phyloP scores from a whole-genome alignment of 2,113 vertebrate species.

The Datnioides undecimradiatus region DNA sequence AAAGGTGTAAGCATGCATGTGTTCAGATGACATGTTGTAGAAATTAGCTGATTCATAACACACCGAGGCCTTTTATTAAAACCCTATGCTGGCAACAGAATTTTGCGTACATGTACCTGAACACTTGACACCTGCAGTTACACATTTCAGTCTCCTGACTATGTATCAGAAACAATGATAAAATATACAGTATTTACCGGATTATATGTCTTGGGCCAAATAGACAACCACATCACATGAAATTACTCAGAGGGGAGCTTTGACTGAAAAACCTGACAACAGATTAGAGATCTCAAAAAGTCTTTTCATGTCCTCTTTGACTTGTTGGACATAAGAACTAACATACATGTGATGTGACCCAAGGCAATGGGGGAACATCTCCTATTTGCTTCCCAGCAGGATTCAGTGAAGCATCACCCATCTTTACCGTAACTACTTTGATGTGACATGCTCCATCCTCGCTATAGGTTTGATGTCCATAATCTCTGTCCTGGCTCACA shows the following conservation, averaged over 20 bases:
- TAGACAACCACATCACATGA: background rate
- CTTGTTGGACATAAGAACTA: background rate
- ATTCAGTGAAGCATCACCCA: background rate
- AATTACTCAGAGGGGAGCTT: background rate
- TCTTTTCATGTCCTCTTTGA: background rate
- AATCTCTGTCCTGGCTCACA: constrained; percentile 42
- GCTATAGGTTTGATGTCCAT: constrained; percentile 35
- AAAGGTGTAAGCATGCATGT: too few relatives aligned
- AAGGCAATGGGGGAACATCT: background rate
- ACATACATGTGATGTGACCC: background rate
- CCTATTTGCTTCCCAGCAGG: background rate
- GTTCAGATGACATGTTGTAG: too few relatives aligned
- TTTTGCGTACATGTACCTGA: background rate
- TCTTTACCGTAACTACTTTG: background rate
- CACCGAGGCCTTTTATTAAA: background rate
- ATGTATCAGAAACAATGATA: background rate
- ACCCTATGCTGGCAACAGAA: background rate
- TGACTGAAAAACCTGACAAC: background rate
- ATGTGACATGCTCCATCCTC: constrained; percentile 29
- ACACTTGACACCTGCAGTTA: background rate
- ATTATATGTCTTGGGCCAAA: background rate
- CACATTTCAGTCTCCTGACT: background rate
- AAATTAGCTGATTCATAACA: background rate
- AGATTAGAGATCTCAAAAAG: background rate
- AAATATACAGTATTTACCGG: background rate